A percentile compares a stretch with the other conserved stretches of the same genome.
Conservation (phyloP, 2,888 invertebrate species). For the Monopis laevigella region DNA sequence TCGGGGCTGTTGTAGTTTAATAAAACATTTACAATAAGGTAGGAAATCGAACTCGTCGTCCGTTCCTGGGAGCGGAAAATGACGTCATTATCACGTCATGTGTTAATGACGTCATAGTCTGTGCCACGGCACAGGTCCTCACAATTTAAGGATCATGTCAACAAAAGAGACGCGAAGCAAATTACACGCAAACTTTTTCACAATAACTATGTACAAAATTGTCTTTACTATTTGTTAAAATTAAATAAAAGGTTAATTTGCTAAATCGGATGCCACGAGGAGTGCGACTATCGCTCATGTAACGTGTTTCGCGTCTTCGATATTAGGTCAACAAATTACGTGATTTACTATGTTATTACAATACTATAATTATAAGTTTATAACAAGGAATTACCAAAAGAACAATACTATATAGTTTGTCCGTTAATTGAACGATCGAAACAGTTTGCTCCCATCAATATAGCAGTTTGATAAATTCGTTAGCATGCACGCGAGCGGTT, state of each 20-base stretch:
- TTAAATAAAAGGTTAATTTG: too few relatives aligned
- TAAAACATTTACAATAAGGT: conserved; percentile 64
- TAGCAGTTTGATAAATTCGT: conserved; percentile 1
- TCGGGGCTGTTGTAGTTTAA: conserved; percentile 36
- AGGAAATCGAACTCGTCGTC: too few relatives aligned
- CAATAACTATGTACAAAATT: conserved; percentile 5
- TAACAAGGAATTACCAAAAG: too few relatives aligned
- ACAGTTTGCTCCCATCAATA: conserved; percentile 1
- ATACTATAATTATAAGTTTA: neutral
- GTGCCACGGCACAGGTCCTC: too few relatives aligned
- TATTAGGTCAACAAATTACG: conserved; percentile 21
- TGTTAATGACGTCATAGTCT: too few relatives aligned
- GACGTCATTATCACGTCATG: too few relatives aligned
- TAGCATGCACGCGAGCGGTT: neutral
- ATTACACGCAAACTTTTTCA: conserved; percentile 46
- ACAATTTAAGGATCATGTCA: too few relatives aligned
- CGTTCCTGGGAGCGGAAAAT: too few relatives aligned
- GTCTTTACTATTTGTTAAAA: conserved; percentile 9
- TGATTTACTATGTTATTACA: conserved; percentile 25
- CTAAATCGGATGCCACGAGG: too few relatives aligned
- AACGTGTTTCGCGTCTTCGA: conserved; percentile 56
- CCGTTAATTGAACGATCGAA: neutral
- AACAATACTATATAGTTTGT: neutral
- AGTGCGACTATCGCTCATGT: too few relatives aligned
- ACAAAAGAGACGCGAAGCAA: conserved; percentile 61